Conservation (phyloP, 2,888 invertebrate species). For the Eretmocerus hayati region DNA sequence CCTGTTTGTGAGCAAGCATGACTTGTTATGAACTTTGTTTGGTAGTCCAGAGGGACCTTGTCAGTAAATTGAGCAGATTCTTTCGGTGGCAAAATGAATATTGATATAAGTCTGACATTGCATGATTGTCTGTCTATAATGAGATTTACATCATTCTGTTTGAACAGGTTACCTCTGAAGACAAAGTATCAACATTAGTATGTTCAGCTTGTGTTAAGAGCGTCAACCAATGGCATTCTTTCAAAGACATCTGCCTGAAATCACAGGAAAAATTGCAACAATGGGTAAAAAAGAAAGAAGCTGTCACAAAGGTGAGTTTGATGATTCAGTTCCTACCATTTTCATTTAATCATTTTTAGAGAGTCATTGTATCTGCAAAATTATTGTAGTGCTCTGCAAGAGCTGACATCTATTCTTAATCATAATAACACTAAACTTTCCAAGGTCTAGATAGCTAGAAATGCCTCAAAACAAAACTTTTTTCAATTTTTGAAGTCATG, state of each 20-base stretch:
- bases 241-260: constrained; percentile 58
- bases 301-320: background rate
- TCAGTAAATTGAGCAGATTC: too few species aligned
- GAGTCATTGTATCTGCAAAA: background rate
- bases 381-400: background rate
- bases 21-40: too few species aligned
- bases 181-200: constrained; percentile 60
- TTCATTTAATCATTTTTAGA: too few species aligned
- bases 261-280: constrained; percentile 60
- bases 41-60: too few species aligned
- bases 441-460: background rate
- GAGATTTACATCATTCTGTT: background rate
- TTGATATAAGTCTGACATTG: too few species aligned
- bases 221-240: constrained; percentile 62
- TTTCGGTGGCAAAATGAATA: too few species aligned
- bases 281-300: constrained; percentile 45
- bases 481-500: too few species aligned
- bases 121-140: background rate
- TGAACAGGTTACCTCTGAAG: constrained; percentile 58
- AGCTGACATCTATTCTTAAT: background rate
- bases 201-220: constrained; percentile 59
- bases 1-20: background rate
- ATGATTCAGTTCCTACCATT: too few species aligned
- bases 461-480: background rate
- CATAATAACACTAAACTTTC: background rate